Percentiles rank a stretch among this genome's conserved stretches.
Conservation (phyloP, 1,140 invertebrate genomes). For the Trigoniulus corallinus region DNA sequence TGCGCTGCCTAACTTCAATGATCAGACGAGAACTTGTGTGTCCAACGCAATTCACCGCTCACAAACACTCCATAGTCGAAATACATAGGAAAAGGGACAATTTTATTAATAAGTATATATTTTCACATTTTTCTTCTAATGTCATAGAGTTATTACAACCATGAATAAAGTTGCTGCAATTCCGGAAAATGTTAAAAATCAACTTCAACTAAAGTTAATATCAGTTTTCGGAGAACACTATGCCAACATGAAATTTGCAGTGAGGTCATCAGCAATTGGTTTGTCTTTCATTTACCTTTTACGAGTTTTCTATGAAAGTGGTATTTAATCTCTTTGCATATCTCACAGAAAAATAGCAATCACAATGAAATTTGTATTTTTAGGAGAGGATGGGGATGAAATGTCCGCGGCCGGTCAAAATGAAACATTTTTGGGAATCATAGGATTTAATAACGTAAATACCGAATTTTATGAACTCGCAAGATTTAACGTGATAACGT, state of each 20-base stretch:
- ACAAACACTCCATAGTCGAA: no score
- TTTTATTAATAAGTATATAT: no score
- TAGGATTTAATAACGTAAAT: conserved; percentile 21
- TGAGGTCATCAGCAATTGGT: conserved; percentile 46
- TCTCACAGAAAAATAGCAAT: neutral
- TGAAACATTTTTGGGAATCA: conserved; percentile 50
- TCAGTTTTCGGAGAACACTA: neutral
- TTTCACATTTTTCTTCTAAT: neutral
- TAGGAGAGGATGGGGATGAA: conserved; percentile 51
- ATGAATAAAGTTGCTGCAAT: neutral
- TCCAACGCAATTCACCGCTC: no score
- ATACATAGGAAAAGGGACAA: no score
- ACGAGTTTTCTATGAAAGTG: neutral
- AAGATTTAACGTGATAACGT: neutral
- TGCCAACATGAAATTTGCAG: conserved; percentile 22
- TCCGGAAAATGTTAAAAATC: neutral
- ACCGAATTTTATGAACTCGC: neutral
- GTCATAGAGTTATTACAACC: neutral
- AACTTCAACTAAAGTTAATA: neutral
- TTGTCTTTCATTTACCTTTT: no score
- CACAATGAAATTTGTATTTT: neutral
- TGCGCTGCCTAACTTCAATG: no score
- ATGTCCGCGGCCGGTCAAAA: conserved; percentile 70
- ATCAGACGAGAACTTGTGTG: no score
- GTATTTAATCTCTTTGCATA: neutral